phyloP scores from a whole-genome alignment of 1,140 invertebrate genomes.

The Trichoplusia ni region DNA sequence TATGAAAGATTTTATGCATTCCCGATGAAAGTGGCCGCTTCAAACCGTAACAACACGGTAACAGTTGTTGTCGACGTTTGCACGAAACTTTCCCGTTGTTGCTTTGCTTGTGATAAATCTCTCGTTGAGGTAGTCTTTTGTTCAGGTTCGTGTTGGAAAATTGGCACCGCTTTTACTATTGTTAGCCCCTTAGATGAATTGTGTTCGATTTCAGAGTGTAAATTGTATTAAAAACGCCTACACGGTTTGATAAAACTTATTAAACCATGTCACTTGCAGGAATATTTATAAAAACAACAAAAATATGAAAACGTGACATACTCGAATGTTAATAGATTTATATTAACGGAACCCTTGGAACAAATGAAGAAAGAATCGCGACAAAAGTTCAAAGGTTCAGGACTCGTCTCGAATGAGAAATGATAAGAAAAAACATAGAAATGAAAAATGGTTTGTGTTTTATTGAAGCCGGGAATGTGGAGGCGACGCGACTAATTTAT shows the following conservation, averaged over 20 bases:
- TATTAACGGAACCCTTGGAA: no score
- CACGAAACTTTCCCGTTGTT: constrained; percentile 56
- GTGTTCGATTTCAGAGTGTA: constrained; percentile 42
- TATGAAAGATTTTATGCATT: constrained; percentile 14
- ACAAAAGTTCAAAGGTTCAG: constrained; percentile 30
- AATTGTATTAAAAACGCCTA: constrained; percentile 17
- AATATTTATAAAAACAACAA: no score
- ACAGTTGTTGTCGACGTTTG: constrained; percentile 57
- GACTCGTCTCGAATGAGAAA: constrained; percentile 30
- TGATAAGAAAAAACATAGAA: constrained; percentile 36
- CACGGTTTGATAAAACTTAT: no score
- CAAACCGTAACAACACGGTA: constrained; percentile 33
- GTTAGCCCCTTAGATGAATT: constrained; percentile 33
- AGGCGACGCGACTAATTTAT: constrained; percentile 1
- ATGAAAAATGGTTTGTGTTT: constrained; percentile 38
- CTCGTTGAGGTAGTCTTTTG: constrained; percentile 51
- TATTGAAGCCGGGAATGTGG: constrained; percentile 8
- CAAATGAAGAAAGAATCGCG: constrained; percentile 35
- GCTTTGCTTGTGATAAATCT: constrained; percentile 59
- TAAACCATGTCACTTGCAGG: no score
- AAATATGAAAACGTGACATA: no score
- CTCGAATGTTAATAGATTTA: no score
- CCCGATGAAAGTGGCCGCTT: constrained; percentile 10
- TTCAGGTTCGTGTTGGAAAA: constrained; percentile 55
- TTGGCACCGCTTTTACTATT: constrained; percentile 45